These are phyloP conservation scores for Hozukius guyotensis DNA, from an alignment of 2,797 vertebrate genomes.

Conservation along the genomic window DNA sequence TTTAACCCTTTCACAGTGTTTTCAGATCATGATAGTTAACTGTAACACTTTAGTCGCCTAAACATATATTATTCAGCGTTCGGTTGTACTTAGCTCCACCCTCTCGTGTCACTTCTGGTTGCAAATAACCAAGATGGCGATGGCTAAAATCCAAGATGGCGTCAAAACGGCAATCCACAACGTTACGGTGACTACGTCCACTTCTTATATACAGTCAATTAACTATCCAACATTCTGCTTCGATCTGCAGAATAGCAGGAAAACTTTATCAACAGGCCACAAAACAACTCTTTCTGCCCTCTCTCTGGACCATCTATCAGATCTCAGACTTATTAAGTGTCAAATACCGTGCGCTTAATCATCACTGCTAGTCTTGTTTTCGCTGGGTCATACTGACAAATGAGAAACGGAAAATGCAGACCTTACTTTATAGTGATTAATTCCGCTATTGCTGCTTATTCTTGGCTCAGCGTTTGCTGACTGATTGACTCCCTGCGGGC, in stretches of 20 bases:
- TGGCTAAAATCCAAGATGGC: neutral
- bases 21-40: neutral
- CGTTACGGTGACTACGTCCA: too few species aligned
- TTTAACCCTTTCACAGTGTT: neutral
- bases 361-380: slow-evolving; percentile 46
- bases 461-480: slow-evolving; percentile 27
- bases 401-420: slow-evolving; percentile 29
- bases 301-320: slow-evolving; percentile 35
- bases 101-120: neutral
- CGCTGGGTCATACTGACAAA: slow-evolving; percentile 51
- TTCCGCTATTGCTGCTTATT: slow-evolving; percentile 18
- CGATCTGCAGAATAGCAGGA: neutral
- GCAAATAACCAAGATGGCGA: neutral
- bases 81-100: neutral
- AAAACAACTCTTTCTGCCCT: neutral
- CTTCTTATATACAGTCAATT: too few species aligned
- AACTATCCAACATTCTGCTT: neutral
- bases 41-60: too few species aligned
- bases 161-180: too few species aligned
- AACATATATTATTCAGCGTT: too few species aligned
- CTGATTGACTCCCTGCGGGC: slow-evolving; percentile 43
- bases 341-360: slow-evolving; percentile 40
- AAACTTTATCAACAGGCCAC: neutral
- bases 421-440: slow-evolving; percentile 57
- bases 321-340: slow-evolving; percentile 43